Percentiles rank a stretch among this genome's conserved stretches.
Evolutionary conservation across 2,888 invertebrate species (phyloP).

Genomic region (Caenorhabditis japonica): DNA sequence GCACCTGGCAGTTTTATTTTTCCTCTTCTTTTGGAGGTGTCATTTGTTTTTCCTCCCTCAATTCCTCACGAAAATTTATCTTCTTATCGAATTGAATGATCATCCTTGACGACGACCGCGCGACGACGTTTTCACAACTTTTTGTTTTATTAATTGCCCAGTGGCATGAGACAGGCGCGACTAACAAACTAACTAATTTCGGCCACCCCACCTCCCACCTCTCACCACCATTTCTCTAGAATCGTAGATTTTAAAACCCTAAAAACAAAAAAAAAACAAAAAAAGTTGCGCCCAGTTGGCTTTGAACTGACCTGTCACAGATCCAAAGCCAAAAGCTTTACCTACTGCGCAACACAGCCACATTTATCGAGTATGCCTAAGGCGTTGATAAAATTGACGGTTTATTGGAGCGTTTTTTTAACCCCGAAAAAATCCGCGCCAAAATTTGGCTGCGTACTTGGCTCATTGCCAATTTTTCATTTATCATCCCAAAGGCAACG

Average conservation of each 20-base stretch:
- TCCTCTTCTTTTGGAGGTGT: conserved; percentile 17
- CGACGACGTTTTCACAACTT: conserved; percentile 32
- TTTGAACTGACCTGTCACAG: background rate
- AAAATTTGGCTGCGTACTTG: too few relatives aligned
- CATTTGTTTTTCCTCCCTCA: conserved; percentile 11
- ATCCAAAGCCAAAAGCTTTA: background rate
- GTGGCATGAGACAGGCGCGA: conserved; percentile 35
- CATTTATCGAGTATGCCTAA: too few relatives aligned
- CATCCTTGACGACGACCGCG: conserved; percentile 26
- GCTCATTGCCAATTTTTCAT: too few relatives aligned
- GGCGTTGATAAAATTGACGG: conserved; percentile 1
- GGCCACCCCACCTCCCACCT: too few relatives aligned
- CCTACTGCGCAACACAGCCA: too few relatives aligned
- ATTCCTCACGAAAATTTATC: conserved; percentile 19
- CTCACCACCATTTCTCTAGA: too few relatives aligned
- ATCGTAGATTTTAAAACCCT: too few relatives aligned
- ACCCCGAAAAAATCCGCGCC: too few relatives aligned
- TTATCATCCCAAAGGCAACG: too few relatives aligned
- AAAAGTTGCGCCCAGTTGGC: too few relatives aligned
- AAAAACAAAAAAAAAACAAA: too few relatives aligned
- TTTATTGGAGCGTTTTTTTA: conserved; percentile 10
- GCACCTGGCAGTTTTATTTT: conserved; percentile 20
- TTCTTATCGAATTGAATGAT: conserved; percentile 45
- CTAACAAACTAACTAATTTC: conserved; percentile 37
- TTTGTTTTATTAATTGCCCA: conserved; percentile 49